Percentiles rank a stretch among this genome's conserved stretches.
Conservation (phyloP, 1,140 invertebrate species). For the Lepidurus arcticus region DNA sequence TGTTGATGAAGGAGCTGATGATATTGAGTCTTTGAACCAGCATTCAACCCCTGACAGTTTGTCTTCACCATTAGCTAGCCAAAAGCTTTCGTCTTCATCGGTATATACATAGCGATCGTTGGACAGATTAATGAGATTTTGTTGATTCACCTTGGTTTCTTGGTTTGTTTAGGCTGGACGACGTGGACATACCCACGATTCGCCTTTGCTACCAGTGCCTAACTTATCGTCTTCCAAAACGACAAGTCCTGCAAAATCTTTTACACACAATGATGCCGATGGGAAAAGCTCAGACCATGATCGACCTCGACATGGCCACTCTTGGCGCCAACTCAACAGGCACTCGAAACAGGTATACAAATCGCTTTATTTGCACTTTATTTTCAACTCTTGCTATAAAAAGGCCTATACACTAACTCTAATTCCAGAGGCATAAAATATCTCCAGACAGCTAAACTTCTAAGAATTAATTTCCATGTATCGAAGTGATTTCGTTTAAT, state of each 20-base stretch:
- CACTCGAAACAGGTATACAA: slow-evolving; percentile 5
- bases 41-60: not conserved
- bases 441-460: no score
- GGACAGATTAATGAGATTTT: not conserved
- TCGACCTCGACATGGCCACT: not conserved
- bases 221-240: not conserved
- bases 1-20: not conserved
- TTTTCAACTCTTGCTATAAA: no score
- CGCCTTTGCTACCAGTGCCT: not conserved
- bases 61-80: not conserved
- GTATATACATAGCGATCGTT: not conserved
- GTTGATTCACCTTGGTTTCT: not conserved
- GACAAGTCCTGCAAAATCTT: not conserved
- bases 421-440: no score
- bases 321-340: not conserved
- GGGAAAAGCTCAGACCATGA: not conserved
- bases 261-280: not conserved
- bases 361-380: no score
- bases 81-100: not conserved
- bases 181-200: not conserved
- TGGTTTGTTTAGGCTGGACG: not conserved
- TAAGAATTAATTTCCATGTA: no score
- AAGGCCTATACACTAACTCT: no score
- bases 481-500: no score
- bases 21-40: not conserved